Evolutionary conservation across 2,888 invertebrate genomes (phyloP).

Genomic region (Cyclophora albipunctata): DNA sequence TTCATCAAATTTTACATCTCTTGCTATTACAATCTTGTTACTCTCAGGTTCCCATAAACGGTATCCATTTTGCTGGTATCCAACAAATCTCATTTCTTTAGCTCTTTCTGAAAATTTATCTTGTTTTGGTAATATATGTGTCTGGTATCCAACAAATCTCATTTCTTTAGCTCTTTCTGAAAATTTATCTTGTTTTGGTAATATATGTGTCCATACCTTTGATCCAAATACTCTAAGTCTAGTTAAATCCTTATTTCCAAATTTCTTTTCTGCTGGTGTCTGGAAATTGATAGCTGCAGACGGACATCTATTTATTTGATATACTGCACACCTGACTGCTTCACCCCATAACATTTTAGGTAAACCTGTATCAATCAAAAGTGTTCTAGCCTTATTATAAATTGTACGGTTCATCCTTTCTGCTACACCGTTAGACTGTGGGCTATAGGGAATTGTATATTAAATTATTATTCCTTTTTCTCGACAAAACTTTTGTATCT

Average conservation of each 20-base stretch:
- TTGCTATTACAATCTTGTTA: conserved; percentile 4
- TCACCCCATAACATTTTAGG: conserved; percentile 16
- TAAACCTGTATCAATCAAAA: conserved; percentile 10
- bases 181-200: conserved; percentile 3
- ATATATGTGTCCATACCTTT: conserved; percentile 2
- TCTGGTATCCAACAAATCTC: conserved; percentile 10
- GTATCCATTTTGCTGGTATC: conserved; percentile 7
- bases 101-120: conserved; percentile 4
- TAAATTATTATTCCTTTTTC: background rate
- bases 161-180: conserved; percentile 1
- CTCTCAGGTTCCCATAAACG: conserved; percentile 7
- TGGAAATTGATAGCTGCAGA: conserved; percentile 6
- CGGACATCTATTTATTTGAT: conserved; percentile 13
- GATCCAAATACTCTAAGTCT: conserved; percentile 2
- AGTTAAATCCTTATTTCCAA: background rate
- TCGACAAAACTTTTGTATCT: background rate
- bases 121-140: conserved; percentile 1
- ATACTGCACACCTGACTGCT: conserved; percentile 10
- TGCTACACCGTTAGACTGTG: conserved; percentile 3
- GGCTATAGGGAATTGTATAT: background rate
- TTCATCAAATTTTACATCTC: conserved; percentile 11
- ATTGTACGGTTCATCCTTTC: conserved; percentile 4
- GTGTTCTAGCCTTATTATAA: background rate
- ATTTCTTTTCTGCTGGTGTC: background rate
- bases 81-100: conserved; percentile 5